A percentile compares a stretch with the other conserved stretches of the same genome.
These are phyloP conservation scores for Thaumatotibia leucotreta DNA, from an alignment of 1,140 invertebrate species.

Conservation along the genomic window DNA sequence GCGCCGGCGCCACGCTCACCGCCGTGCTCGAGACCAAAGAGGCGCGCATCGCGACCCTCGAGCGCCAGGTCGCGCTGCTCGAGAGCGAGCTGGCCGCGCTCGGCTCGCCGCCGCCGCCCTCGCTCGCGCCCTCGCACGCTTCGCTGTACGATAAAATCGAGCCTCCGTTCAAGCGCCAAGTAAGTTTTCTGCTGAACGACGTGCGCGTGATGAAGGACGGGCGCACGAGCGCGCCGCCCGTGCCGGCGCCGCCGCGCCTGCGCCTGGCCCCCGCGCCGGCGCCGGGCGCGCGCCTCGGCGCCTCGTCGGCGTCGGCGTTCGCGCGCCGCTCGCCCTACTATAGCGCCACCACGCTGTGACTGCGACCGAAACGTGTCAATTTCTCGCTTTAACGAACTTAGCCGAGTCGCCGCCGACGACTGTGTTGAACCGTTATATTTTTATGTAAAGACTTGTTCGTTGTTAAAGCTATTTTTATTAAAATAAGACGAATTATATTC, in stretches of 20 bases:
- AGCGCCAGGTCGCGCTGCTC: conserved; percentile 87
- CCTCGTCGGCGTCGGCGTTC: conserved; percentile 19
- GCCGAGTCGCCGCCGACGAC: conserved; percentile 48
- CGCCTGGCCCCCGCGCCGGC: conserved; percentile 23
- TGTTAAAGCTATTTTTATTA: conserved; percentile 71
- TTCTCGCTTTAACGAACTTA: conserved; percentile 67
- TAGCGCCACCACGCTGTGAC: conserved; percentile 68
- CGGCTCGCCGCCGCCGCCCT: conserved; percentile 77
- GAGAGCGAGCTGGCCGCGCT: conserved; percentile 82
- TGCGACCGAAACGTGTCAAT: conserved; percentile 56
- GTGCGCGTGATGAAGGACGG: conserved; percentile 84
- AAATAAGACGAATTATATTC: conserved; percentile 65
- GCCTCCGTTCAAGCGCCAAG: conserved; percentile 85
- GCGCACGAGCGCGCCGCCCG: conserved; percentile 66
- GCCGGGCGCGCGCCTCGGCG: conserved; percentile 33
- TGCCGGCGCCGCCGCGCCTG: conserved; percentile 15
- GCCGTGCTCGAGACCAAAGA: conserved; percentile 91
- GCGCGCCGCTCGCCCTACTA: conserved; percentile 39
- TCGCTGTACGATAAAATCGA: conserved; percentile 81
- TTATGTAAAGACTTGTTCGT: conserved; percentile 65
- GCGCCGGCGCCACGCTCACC: conserved; percentile 83
- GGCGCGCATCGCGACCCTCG: conserved; percentile 88
- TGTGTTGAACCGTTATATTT: conserved; percentile 63
- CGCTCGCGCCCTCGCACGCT: conserved; percentile 72
- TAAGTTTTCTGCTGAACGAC: conserved; percentile 88